Evolutionary conservation across 2,888 invertebrate genomes (phyloP), one percentile per base, ranked within the genome.

Genomic region (Drosophila kuntzei): DNA sequence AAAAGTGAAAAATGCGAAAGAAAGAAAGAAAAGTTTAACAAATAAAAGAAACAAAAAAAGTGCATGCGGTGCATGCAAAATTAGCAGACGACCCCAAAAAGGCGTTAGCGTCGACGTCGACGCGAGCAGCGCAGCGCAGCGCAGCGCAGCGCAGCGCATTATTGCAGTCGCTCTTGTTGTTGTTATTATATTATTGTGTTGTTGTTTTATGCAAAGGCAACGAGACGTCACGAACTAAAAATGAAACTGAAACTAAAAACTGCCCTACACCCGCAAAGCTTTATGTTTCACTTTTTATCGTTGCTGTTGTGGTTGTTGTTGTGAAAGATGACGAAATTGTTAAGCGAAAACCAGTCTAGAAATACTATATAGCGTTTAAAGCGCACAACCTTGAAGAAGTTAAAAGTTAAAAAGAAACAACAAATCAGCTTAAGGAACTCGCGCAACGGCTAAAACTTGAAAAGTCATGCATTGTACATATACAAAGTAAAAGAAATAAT

Each of bases 311-410:
- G 61, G 72, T 49, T 73, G 64, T 47, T 66, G 62, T n/a, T 66
- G 62, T 39, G 71, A 46, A 49, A 54, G 86, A 87, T 86, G 85
- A 86, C 85, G 85, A 86, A 86, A 86, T 86, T 72, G 71, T 63
- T 79, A 70, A 86, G 83, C 83, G 82, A 84, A 84, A 85, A 85
- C 88, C 85, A 85, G 87, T 85, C 85, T 87, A 85, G 87, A 84
- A 79, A 83, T 64, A 79, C 57, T 59, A 64, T 41, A 76, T 46
- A 70, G 58, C 70, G 58, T 66, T 66, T 57, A 63, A 76, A 69
- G 66, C 68, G 64, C 68, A 66, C 85, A 84, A 84, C 83, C 83
- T 84, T 84, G 83, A 84, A 75, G 79, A 74, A 71, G 81, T 87
- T 74, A 76, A 76, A 80, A 66, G 59, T 70, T 62, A 64, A 74